Percentiles rank a stretch among this genome's conserved stretches.
Evolutionary conservation across 2,888 invertebrate genomes (phyloP).

Genomic region (Agrochola litura): DNA sequence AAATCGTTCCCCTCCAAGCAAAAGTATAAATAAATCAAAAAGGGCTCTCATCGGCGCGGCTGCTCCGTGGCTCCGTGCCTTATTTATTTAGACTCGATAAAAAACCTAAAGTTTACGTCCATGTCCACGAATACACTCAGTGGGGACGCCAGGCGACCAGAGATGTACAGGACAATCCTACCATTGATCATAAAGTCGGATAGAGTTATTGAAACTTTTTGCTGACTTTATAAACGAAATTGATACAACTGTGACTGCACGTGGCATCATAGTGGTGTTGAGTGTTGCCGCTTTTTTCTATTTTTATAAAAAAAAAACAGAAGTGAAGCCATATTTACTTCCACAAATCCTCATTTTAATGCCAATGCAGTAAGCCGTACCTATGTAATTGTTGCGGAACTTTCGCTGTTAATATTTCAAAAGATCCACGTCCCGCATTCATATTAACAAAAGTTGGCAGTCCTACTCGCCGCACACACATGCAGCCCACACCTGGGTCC

Average conservation of each 20-base stretch:
- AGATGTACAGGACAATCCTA: slow-evolving; percentile 34
- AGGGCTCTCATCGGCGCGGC: slow-evolving; percentile 73
- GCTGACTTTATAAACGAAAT: not conserved
- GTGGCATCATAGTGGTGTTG: not conserved
- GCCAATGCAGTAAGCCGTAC: slow-evolving; percentile 33
- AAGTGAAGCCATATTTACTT: slow-evolving; percentile 5
- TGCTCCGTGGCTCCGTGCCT: slow-evolving; percentile 69
- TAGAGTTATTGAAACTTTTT: not conserved
- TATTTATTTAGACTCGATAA: slow-evolving; percentile 81
- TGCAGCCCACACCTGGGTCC: slow-evolving; percentile 70
- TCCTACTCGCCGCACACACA: slow-evolving; percentile 55
- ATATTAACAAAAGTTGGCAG: slow-evolving; percentile 61
- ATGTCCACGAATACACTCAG: slow-evolving; percentile 52
- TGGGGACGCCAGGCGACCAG: slow-evolving; percentile 25
- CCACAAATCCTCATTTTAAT: slow-evolving; percentile 30
- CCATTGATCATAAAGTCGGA: slow-evolving; percentile 12
- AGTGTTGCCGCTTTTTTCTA: too few species aligned
- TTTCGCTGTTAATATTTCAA: slow-evolving; percentile 52
- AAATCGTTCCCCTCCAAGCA: slow-evolving; percentile 78
- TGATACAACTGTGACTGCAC: not conserved
- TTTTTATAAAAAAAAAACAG: not conserved
- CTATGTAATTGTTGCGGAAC: slow-evolving; percentile 43
- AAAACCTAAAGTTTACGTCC: slow-evolving; percentile 63
- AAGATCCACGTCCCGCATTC: slow-evolving; percentile 45
- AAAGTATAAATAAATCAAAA: slow-evolving; percentile 83